Base-by-base conservation (phyloP, 92 coral and sea anemone genomes). In the Phenganax subtilis region DNA sequence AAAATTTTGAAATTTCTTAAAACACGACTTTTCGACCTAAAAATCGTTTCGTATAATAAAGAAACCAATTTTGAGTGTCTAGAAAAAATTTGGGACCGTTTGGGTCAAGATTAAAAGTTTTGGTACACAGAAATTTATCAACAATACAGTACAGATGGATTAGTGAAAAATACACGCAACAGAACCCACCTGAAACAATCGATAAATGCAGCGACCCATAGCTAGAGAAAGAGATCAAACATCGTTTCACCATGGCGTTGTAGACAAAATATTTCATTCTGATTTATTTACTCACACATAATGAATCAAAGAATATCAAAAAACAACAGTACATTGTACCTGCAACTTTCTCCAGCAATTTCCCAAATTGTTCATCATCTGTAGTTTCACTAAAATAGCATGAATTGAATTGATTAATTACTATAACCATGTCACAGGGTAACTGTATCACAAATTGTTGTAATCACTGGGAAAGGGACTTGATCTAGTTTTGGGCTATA, bases 271-370 rank as follows among this genome's bases (percentile, higher is more conserved):
- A 37, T 37, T 37, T 37, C 47, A 37, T 37, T 37, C 47, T 37
- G 47, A 37, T 37, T 37, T 14, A 51, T 31, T 1, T 54, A 12
- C 57, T 30, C 57, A 67, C 16, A 27, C 8, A 8, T 60, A 30
- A 47, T 6, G 9, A 71, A 20, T 12, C 20, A 14, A 20, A 20
- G 25, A 20, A 20, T 57, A 20, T 16, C 28, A 3, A 61, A 54
- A 44, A 54, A 10, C 14, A 0, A 27, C 20, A 59, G 47, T 37
- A 37, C 47, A 5, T 5, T 5, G 6, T 82, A 90, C 94, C 91
- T 57, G 97, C 97, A 74, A 91, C 97, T 96, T 91, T 89, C 83
- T 93, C 97, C 63, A 93, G 86, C 84, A 93, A 77, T 7, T 92
- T 91, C 79, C 86, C 91, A 73, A 93, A 93, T 88, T 93, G 98